Evolutionary conservation across 2,113 vertebrate species (phyloP), one percentile per base, ranked within the genome.

Genomic region (Fulmarus glacialis): DNA sequence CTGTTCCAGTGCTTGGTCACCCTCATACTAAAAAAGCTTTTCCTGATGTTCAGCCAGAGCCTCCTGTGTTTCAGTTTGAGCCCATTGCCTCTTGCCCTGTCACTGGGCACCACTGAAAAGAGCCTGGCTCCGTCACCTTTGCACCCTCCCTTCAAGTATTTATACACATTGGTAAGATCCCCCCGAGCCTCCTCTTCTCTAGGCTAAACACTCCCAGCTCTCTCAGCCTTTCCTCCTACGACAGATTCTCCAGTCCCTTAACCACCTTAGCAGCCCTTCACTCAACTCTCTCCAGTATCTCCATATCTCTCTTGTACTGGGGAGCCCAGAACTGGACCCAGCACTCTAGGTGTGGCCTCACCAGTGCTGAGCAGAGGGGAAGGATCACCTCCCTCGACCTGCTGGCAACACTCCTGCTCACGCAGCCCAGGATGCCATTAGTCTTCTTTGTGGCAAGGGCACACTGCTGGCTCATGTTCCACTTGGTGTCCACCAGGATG

Each of bases 381-480:
- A 74, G 19, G 52, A 43, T 30, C 59, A 73, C 30, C 24, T 80
- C 18, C 15, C 67, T 63, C 0, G 0, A 15, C 27, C 38, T 45
- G 52, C 43, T n/a, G 62, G 19, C 30, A 6, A 7, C 7, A 8
- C 6, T 56, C 18, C 24, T 15, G 11, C 63, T 26, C 11, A 30
- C 0, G 0, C 0, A 4, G 34, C 17, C 32, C 58, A 45, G 15
- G 43, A 42, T 19, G 19, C 8, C 18, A 26, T 7, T 24, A 0
- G 0, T 15, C 47, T 14, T 34, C 15, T 17, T 15, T 32, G 36
- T 0, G 1, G 6, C 30, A 47, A 63, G 27, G 40, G 21, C 34
- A 42, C 18, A 6, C 2, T 38, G 38, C 40, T 38, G 60, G 53
- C 6, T 74, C 27, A 26, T 2, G 27, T 74, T 30, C 53, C 34